These are phyloP conservation scores for Drosophila pseudoananassae DNA, from an alignment of 1,140 invertebrate species.

Conservation along the genomic window DNA sequence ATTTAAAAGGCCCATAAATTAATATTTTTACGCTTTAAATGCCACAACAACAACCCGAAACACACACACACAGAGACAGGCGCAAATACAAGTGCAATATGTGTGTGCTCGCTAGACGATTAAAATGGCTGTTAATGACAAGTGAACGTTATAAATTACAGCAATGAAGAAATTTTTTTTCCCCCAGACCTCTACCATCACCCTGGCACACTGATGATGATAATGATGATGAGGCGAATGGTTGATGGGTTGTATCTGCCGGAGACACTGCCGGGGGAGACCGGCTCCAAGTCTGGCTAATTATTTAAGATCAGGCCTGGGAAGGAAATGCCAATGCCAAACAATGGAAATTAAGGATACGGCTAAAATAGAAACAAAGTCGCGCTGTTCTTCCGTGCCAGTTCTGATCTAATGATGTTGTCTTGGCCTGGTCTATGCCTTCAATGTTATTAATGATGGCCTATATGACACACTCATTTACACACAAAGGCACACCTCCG, in stretches of 20 bases:
- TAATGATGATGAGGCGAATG: slow-evolving; percentile 10
- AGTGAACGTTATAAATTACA: slow-evolving; percentile 82
- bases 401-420: slow-evolving; percentile 70
- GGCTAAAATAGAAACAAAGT: slow-evolving; percentile 26
- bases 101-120: slow-evolving; percentile 60
- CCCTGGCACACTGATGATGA: neutral
- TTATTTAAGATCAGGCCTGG: slow-evolving; percentile 73
- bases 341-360: slow-evolving; percentile 73
- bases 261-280: slow-evolving; percentile 45
- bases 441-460: slow-evolving; percentile 75
- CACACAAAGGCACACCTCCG: slow-evolving; percentile 9
- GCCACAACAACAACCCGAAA: slow-evolving; percentile 34
- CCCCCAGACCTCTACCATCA: neutral
- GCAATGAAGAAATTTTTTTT: slow-evolving; percentile 75
- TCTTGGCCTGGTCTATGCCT: slow-evolving; percentile 38
- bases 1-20: slow-evolving; percentile 75
- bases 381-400: slow-evolving; percentile 7
- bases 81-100: slow-evolving; percentile 18
- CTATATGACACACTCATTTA: slow-evolving; percentile 55
- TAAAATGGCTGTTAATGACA: slow-evolving; percentile 82
- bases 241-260: slow-evolving; percentile 48
- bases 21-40: slow-evolving; percentile 82
- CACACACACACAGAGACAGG: slow-evolving; percentile 16
- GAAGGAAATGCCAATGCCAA: slow-evolving; percentile 58
- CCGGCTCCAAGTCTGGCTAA: slow-evolving; percentile 62